Percentiles rank a stretch among this genome's conserved stretches.
phyloP scores from a whole-genome alignment of 2,888 invertebrate genomes.

The Bellardia bayeri region DNA sequence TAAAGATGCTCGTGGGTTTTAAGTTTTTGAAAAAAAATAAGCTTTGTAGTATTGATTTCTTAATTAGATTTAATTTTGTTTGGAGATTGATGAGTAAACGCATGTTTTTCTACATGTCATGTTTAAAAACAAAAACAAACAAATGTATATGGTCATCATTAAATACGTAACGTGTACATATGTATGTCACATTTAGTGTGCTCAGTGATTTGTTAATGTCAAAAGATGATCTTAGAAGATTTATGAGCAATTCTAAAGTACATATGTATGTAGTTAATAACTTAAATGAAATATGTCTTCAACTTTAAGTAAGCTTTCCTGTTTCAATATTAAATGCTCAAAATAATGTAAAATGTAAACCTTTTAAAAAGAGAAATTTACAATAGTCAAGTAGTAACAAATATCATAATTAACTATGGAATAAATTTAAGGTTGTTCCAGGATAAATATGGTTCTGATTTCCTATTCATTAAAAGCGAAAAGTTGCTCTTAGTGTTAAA shows the following conservation, averaged over 20 bases:
- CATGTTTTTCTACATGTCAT: background rate
- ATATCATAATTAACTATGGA: no score
- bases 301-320: no score
- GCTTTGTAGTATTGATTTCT: background rate
- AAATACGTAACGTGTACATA: background rate
- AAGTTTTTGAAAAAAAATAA: background rate
- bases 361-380: no score
- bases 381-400: no score
- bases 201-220: slow-evolving; percentile 33
- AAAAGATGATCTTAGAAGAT: slow-evolving; percentile 5
- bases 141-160: slow-evolving; percentile 15
- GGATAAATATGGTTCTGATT: no score
- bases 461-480: no score
- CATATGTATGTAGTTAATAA: background rate
- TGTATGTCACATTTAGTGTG: background rate
- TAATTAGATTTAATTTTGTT: slow-evolving; percentile 10
- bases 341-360: no score
- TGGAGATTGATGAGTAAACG: background rate
- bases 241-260: background rate
- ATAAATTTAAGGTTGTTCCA: no score
- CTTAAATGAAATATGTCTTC: background rate
- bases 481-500: no score
- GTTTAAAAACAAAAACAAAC: background rate
- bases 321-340: no score
- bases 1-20: background rate